phyloP scores from a whole-genome alignment of 2,113 vertebrate genomes.

The Mus spicilegus region DNA sequence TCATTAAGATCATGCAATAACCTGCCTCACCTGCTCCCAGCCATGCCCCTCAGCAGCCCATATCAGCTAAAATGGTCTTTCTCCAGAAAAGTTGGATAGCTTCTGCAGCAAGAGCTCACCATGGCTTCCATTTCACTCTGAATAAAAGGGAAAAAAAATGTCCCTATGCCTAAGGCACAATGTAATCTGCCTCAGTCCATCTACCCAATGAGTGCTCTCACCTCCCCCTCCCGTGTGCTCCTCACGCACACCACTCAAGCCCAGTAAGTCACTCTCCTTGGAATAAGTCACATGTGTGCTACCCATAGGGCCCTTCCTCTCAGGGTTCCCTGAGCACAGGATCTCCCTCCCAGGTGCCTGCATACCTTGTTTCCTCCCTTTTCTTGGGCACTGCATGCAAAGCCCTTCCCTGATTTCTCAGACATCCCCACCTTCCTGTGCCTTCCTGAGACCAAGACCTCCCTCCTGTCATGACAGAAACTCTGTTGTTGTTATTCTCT shows the following conservation, averaged over 20 bases:
- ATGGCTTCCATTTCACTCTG: neutral
- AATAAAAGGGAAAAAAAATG: slow-evolving; percentile 30
- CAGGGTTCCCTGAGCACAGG: neutral
- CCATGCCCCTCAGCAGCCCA: neutral
- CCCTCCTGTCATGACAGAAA: neutral
- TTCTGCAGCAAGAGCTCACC: neutral
- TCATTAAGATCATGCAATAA: neutral
- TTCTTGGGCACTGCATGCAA: neutral
- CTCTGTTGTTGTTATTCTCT: neutral
- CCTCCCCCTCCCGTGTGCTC: too few species aligned
- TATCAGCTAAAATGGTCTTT: neutral
- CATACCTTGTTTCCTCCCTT: neutral
- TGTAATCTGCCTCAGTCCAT: neutral
- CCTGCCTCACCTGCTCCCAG: neutral
- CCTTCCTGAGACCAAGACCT: neutral
- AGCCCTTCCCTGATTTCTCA: neutral
- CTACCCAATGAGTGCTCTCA: neutral
- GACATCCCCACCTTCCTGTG: neutral
- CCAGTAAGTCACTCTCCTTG: neutral
- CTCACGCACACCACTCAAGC: neutral
- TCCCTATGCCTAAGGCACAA: neutral
- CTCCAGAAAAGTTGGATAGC: neutral
- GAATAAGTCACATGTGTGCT: neutral
- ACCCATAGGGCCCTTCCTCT: neutral
- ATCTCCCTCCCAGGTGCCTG: neutral